Percentiles rank a stretch among this genome's conserved stretches.
These are phyloP conservation scores for Siderastrea radians DNA, from an alignment of 92 coral and sea anemone genomes.

Conservation along the genomic window DNA sequence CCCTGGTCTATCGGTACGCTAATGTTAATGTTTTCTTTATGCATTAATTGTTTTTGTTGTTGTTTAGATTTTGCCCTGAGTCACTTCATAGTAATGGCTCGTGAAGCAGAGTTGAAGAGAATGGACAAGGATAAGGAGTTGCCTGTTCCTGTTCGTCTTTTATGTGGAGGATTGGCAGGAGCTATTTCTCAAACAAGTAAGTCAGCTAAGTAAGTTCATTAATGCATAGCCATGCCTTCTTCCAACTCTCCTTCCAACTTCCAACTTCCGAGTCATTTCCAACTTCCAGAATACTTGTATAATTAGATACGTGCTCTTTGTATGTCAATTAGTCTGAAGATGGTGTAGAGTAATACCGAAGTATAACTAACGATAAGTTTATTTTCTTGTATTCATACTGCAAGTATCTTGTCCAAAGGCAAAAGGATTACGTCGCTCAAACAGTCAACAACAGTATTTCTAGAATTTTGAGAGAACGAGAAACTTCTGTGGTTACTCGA, in stretches of 20 bases:
- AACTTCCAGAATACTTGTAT: background rate
- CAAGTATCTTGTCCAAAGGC: too few species aligned
- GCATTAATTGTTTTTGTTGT: too few species aligned
- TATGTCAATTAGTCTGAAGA: too few species aligned
- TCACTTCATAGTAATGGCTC: constrained; percentile 59
- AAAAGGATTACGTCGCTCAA: too few species aligned
- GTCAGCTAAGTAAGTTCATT: background rate
- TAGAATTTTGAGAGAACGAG: too few species aligned
- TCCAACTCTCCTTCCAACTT: background rate
- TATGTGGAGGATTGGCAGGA: constrained; percentile 89
- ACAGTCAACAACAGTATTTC: too few species aligned
- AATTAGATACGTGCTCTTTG: background rate
- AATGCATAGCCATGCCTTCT: background rate
- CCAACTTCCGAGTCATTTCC: background rate
- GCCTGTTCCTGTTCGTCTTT: constrained; percentile 74
- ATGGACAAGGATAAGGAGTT: constrained; percentile 79
- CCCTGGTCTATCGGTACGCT: too few species aligned
- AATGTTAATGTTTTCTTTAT: too few species aligned
- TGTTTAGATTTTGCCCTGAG: constrained; percentile 75
- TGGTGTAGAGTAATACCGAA: too few species aligned
- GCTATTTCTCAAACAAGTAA: constrained; percentile 88
- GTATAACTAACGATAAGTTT: too few species aligned
- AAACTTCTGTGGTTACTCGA: too few species aligned
- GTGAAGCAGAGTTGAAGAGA: constrained; percentile 72
- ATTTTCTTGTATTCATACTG: too few species aligned